Percentiles rank a stretch among this genome's conserved stretches.
These are phyloP conservation scores for Protonemura montana DNA, from an alignment of 2,888 invertebrate species.

Conservation along the genomic window DNA sequence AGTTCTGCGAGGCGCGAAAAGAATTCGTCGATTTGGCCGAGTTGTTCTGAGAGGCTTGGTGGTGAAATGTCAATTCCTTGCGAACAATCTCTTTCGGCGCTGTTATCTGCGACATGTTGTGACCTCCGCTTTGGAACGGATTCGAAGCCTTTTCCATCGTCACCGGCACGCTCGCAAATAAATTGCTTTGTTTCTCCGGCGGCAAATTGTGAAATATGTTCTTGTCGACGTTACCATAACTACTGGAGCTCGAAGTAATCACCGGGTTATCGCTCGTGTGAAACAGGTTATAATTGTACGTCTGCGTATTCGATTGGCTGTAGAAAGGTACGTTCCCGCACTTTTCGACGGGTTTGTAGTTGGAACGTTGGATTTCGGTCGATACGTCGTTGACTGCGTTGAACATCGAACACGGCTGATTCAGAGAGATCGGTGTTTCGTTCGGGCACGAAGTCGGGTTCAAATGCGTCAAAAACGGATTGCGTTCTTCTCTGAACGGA, in stretches of 20 bases:
- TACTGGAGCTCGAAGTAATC: not conserved
- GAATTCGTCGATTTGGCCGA: not conserved
- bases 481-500: not conserved
- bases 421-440: not conserved
- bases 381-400: not conserved
- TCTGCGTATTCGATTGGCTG: not conserved
- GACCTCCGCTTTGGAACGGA: not conserved
- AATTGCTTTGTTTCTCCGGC: not conserved
- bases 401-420: not conserved
- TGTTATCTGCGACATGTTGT: not conserved
- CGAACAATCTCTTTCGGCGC: not conserved
- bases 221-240: not conserved
- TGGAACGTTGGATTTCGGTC: not conserved
- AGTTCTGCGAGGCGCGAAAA: not conserved
- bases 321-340: not conserved
- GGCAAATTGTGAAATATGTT: not conserved
- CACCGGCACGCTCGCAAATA: not conserved
- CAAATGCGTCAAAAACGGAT: slow-evolving; percentile 4
- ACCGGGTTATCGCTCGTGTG: not conserved
- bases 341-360: slow-evolving; percentile 25
- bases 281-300: not conserved
- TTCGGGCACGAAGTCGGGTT: not conserved
- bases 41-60: not conserved
- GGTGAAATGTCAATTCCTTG: not conserved
- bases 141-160: not conserved